Base-by-base conservation (phyloP, 2,888 invertebrate species). In the Ophion slaviceki region DNA sequence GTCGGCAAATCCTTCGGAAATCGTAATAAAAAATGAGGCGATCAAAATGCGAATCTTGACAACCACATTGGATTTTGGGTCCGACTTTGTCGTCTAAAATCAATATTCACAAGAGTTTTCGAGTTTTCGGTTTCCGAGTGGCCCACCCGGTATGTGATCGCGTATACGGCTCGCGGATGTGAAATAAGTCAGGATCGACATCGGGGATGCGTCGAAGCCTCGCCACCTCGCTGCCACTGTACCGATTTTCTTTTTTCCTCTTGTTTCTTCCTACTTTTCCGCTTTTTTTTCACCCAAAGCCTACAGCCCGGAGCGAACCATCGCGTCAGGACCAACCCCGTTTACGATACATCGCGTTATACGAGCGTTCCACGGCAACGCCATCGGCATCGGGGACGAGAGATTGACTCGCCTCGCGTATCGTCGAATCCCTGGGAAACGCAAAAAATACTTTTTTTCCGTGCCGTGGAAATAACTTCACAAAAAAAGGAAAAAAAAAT, bases 181-280 rank as follows among this genome's bases (percentile, higher is more conserved):
- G 74, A 74, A 79, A 83, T 83, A 79, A 83, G 79, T 79, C 83
- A 79, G 84, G 83, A 75, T 79, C 78, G 83, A 68, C 74, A 68
- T 62, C 79, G 59, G 66, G 72, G 20, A 82, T 32, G 36, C 66
- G 72, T 83, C 70, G 45, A 20, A 62, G 62, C n/a, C 72, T 72
- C 67, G 61, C 47, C 71, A 32, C 62, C 62, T 64, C 70, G 53
- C n/a, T n/a, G 47, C 28, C 47, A 62, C 70, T 64, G 20, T 14
- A 32, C 32, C 53, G n/a, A 57, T 72, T 72, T 80, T 72, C 40
- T 40, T 40, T 40, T 40, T 40, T 40, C 8, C 40, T 40, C 8
- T 40, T 40, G 40, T 40, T 40, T 40, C 40, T 40, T 40, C 40
- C 40, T 40, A 32, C 8, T 40, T 40, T 40, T 40, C 8, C 40